Evolutionary conservation across 2,113 vertebrate species (phyloP).

Genomic region (Ochotona curzoniae): DNA sequence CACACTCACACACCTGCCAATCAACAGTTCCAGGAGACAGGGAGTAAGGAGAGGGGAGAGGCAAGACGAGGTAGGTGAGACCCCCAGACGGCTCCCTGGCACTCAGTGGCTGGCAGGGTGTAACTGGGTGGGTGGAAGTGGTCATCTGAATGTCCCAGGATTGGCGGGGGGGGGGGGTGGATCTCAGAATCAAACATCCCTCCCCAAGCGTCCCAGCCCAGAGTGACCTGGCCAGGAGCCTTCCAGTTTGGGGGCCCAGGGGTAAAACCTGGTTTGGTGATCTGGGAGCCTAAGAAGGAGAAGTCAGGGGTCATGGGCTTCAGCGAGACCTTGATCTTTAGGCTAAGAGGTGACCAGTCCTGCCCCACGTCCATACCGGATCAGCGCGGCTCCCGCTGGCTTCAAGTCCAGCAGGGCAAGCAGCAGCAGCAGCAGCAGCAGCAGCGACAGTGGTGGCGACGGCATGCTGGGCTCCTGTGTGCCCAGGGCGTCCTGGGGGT

Average conservation of each 20-base stretch:
- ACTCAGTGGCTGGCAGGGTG: neutral
- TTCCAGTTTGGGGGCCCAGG: neutral
- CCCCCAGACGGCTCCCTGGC: neutral
- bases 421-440: conserved; percentile 81
- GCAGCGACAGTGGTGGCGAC: accelerated
- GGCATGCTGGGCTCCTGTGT: neutral
- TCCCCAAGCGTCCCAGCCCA: neutral
- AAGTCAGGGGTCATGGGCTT: conserved; percentile 77
- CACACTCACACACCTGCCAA: no score
- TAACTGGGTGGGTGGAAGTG: neutral
- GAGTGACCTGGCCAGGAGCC: neutral
- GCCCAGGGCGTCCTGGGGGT: neutral
- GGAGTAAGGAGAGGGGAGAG: neutral
- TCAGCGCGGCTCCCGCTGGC: conserved; percentile 84
- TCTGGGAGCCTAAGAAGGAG: neutral
- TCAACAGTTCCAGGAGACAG: neutral
- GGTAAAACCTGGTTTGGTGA: neutral
- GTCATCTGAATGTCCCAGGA: neutral
- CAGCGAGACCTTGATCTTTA: conserved; percentile 83
- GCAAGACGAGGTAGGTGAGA: no score
- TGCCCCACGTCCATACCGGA: conserved; percentile 78
- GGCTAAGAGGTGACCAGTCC: conserved; percentile 84
- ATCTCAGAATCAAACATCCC: neutral
- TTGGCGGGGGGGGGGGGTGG: no score
- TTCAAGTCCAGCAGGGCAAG: conserved; percentile 84